Evolutionary conservation across 2,888 invertebrate genomes (phyloP), one percentile per base, ranked within the genome.

Genomic region (Phalangium opilio): DNA sequence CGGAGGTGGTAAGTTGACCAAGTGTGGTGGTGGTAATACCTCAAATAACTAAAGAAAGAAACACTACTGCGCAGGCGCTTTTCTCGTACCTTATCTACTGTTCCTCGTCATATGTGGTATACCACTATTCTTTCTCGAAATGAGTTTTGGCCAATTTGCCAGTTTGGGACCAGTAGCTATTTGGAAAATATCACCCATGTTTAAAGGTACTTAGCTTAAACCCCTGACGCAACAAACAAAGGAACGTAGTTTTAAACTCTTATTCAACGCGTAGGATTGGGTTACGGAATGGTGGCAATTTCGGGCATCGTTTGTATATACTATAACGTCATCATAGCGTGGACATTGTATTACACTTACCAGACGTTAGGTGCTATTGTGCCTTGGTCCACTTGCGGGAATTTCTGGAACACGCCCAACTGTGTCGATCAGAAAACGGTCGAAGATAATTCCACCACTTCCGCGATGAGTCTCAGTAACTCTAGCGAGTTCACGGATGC

Each of bases 261-360:
- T 54, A 63, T 8, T 27, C 27, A 27, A 27, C n/a, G n/a, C n/a
- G n/a, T 63, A 90, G 90, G 96, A 55, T 93, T 98, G 61, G 96
- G 98, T 1, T 96, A 95, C 64, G 95, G 95, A 2, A 91, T 96
- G 1, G 91, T 91, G 1, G 89, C 98, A 5, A 93, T 95, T 87
- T 93, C 95, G 1, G 93, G 91, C 65, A 96, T 96, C 95, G 84
- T 96, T 79, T 96, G 98, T 67, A 83, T 91, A 46, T 98, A 95
- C 71, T 98, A 98, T 72, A 96, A 98, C 61, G 91, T 98, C 14
- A 90, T 98, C 57, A 75, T 98, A 51, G 87, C 93, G 2, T 98
- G 96, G 96, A 93, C 93, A 1, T 81, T 93, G 58, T 95, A 90
- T 70, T 98, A 98, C 67, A 86, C 96, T 71, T 86, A 90, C 69